phyloP scores from a whole-genome alignment of 2,113 vertebrate species.

The Calypte anna region DNA sequence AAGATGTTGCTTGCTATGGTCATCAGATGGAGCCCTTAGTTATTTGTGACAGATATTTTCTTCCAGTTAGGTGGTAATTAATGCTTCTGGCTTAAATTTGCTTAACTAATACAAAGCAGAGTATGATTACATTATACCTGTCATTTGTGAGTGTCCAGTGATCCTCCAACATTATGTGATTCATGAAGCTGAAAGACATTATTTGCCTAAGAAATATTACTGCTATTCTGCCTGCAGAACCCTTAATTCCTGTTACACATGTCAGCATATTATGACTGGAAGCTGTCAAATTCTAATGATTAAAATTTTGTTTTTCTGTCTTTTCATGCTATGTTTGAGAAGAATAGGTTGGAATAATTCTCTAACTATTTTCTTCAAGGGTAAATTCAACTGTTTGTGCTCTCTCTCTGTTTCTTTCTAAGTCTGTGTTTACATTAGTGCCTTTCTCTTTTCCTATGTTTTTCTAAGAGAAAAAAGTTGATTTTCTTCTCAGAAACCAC shows the following conservation, averaged over 20 bases:
- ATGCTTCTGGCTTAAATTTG: slow-evolving; percentile 29
- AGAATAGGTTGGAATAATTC: slow-evolving; percentile 68
- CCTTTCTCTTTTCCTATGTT: background rate
- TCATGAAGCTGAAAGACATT: slow-evolving; percentile 64
- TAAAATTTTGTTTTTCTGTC: slow-evolving; percentile 75
- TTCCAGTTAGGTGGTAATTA: slow-evolving; percentile 42
- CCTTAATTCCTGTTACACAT: slow-evolving; percentile 73
- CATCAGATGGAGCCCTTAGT: background rate
- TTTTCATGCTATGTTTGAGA: slow-evolving; percentile 73
- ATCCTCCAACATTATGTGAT: slow-evolving; percentile 3
- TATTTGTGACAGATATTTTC: background rate
- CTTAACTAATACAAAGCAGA: slow-evolving; percentile 40
- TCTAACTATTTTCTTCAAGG: slow-evolving; percentile 46
- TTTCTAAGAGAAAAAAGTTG: background rate
- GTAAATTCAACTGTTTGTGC: slow-evolving; percentile 25
- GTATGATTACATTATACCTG: slow-evolving; percentile 25
- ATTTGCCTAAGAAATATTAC: slow-evolving; percentile 71
- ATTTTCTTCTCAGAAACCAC: slow-evolving; percentile 12
- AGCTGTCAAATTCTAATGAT: slow-evolving; percentile 77
- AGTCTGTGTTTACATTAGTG: slow-evolving; percentile 10
- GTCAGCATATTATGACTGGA: slow-evolving; percentile 78
- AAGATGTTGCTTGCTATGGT: background rate
- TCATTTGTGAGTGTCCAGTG: slow-evolving; percentile 66
- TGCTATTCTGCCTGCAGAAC: slow-evolving; percentile 44
- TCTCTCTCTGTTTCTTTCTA: background rate